Base-by-base conservation (phyloP, 2,797 vertebrate species). In the Myotis pilosus region DNA sequence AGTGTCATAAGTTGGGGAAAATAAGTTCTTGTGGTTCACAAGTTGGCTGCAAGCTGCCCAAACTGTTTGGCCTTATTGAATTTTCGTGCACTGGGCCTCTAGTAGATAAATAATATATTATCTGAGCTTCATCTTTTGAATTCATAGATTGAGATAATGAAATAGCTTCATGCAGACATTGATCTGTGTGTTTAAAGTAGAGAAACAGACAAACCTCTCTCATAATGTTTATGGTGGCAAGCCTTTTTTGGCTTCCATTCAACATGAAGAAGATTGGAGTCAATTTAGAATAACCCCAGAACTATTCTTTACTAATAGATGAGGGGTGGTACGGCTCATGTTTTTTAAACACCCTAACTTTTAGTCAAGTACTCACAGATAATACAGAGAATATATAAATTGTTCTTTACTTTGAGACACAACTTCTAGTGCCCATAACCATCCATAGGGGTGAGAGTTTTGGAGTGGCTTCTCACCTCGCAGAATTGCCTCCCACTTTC, bases 71-170 rank as follows among this genome's bases (percentile, higher is more conserved):
- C 28, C 28, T 62, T 62, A 2, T 62, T 62, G 25, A 30, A 62
- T 62, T 62, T 62, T 30, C 6, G 28, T 62, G 60, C 28, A 62
- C 6, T 5, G 12, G 60, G 7, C 68, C 28, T 30, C 28, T 62
- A 62, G 7, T 49, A 91, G 15, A 82, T n/a, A 92, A 92, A 64
- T 71, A n/a, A 66, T 82, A 82, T 81, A 92, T 60, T 47, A 84
- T 33, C 41, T 87, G 71, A 87, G 6, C 17, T 81, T 93, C 66
- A 66, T 36, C 44, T 87, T 13, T 23, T 91, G 55, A 88, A 88
- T 79, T 28, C 6, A 69, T 38, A 72, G 55, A 91, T 44, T 30
- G 19, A 79, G 47, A 94, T 91, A 83, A 83, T 93, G 36, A 94
- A 95, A 86, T 80, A 89, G 5, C 17, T 83, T 85, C 28, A 60